A percentile compares a stretch with the other conserved stretches of the same genome.
Conservation (phyloP, 1,140 invertebrate species). For the Portunus trituberculatus region DNA sequence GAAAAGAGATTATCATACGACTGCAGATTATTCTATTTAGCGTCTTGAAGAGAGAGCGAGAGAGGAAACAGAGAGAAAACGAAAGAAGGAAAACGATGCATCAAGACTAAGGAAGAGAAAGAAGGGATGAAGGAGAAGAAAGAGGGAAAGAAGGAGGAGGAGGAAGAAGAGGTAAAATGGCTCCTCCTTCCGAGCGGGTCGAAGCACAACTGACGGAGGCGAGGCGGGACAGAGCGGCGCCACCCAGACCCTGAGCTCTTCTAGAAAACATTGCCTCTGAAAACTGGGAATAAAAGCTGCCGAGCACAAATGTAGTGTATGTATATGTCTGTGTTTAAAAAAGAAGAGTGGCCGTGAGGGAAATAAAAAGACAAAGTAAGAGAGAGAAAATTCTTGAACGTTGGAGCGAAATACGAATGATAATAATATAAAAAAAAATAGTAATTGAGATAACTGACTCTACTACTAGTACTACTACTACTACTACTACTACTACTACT, state of each 20-base stretch:
- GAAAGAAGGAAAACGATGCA: neutral
- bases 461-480: no score
- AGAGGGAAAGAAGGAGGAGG: neutral
- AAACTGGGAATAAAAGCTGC: neutral
- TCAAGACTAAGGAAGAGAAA: neutral
- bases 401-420: neutral
- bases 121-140: neutral
- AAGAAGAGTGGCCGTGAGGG: neutral
- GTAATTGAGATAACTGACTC: neutral
- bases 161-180: constrained; percentile 13
- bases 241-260: neutral
- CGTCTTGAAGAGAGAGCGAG: neutral
- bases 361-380: neutral
- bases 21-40: constrained; percentile 53
- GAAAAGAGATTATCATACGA: constrained; percentile 69
- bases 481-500: no score
- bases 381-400: neutral
- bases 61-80: neutral
- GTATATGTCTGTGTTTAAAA: no score
- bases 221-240: constrained; percentile 5
- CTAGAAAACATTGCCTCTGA: neutral
- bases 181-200: neutral
- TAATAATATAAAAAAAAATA: constrained; percentile 30
- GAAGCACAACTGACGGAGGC: constrained; percentile 8
- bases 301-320: neutral